These are phyloP conservation scores for Rhincodon typus DNA, from an alignment of 2,797 vertebrate genomes.

Conservation along the genomic window DNA sequence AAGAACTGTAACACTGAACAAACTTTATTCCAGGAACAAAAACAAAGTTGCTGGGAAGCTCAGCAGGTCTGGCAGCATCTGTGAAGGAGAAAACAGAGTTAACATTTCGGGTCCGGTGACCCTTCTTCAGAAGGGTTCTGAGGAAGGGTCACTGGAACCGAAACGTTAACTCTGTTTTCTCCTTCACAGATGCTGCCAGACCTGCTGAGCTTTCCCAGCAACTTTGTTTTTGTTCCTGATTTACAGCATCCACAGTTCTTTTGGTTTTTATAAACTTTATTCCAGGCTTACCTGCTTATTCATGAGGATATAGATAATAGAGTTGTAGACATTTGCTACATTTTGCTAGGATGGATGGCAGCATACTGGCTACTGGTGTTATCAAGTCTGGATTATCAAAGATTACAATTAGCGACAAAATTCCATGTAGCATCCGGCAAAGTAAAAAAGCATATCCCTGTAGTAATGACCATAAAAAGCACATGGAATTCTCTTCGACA, in stretches of 20 bases:
- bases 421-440: slow-evolving; percentile 74
- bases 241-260: too few relatives aligned
- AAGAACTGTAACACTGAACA: not conserved
- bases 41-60: too few relatives aligned
- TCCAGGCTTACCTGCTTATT: slow-evolving; percentile 69
- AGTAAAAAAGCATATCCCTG: slow-evolving; percentile 66
- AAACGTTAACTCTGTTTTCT: too few relatives aligned
- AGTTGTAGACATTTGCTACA: slow-evolving; percentile 77
- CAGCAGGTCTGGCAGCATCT: too few relatives aligned
- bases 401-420: slow-evolving; percentile 72
- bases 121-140: too few relatives aligned
- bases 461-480: slow-evolving; percentile 72
- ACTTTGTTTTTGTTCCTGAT: too few relatives aligned
- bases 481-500: slow-evolving; percentile 69
- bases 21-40: not conserved
- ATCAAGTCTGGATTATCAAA: slow-evolving; percentile 68
- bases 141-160: too few relatives aligned
- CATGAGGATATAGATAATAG: slow-evolving; percentile 79
- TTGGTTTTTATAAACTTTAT: not conserved
- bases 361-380: slow-evolving; percentile 64
- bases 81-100: too few relatives aligned
- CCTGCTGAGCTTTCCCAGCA: too few relatives aligned
- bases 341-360: slow-evolving; percentile 75
- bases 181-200: too few relatives aligned
- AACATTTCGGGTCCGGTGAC: too few relatives aligned